Base-by-base conservation (phyloP, 2,888 invertebrate genomes). In the Tribolium freemani region DNA sequence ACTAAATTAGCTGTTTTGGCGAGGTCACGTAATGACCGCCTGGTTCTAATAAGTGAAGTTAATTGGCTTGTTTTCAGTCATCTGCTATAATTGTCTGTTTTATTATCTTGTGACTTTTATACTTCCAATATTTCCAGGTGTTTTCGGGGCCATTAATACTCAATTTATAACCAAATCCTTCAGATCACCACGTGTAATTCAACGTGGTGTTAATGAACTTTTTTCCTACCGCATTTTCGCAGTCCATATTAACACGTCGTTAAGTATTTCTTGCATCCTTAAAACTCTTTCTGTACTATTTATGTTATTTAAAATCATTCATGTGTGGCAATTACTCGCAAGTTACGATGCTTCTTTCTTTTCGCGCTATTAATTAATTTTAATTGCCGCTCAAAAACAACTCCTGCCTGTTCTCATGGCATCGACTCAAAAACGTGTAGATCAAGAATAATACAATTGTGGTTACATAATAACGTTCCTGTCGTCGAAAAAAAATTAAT, bases 401-500 rank as follows among this genome's bases (percentile, higher is more conserved):
- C 31, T 38, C 21, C 3, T 21, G 21, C 26, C 16, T 10, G 21
- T 53, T 58, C 58, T 26, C 63, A 50, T 48, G 16, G 2, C 16
- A 1, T 16, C 16, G 50, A 61, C 60, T 26, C 26, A 63, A 63
- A 63, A 63, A 63, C 63, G 63, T 63, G 63, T 20, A 26, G n/a
- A 26, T n/a, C 63, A 63, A 63, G 31, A 44, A 63, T 63, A 63
- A 63, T 51, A 48, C n/a, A 50, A 61, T 45, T 58, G 10, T 10
- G 16, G 26, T 46, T 60, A 60, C 21, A 48, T 48, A 60, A 60
- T 60, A 50, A 63, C 26, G 16, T 48, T 48, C 44, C 8, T 21
- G 26, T 56, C 46, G 38, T 53, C 30, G 16, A 3, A 56, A 64
- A 54, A 72, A 72, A 66, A 54, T 58, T 69, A 70, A 70, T 56